These are phyloP conservation scores for Centruroides vittatus DNA, from an alignment of 1,140 invertebrate genomes.

Conservation along the genomic window DNA sequence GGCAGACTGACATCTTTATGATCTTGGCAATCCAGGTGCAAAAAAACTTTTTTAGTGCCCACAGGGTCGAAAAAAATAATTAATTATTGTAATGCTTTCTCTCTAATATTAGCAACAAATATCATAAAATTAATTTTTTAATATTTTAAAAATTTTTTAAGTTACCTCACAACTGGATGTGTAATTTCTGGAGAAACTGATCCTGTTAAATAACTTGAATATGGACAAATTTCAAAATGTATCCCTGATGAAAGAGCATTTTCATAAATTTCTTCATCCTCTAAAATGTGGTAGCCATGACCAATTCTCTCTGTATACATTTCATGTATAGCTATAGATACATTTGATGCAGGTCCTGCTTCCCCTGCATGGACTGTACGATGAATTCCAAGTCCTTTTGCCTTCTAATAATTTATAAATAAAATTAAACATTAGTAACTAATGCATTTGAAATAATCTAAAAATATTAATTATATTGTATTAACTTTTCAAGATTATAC, in stretches of 20 bases:
- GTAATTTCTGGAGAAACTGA: slow-evolving; percentile 26
- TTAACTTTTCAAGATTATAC: too few relatives aligned
- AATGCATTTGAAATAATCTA: too few relatives aligned
- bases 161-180: slow-evolving; percentile 29
- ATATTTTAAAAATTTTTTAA: not conserved
- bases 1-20: too few relatives aligned
- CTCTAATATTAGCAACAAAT: too few relatives aligned
- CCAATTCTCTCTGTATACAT: slow-evolving; percentile 41
- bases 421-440: too few relatives aligned
- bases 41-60: too few relatives aligned
- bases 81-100: too few relatives aligned
- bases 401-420: slow-evolving; percentile 25
- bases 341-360: slow-evolving; percentile 31
- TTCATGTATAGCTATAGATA: slow-evolving; percentile 34
- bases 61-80: too few relatives aligned
- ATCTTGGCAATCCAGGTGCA: too few relatives aligned
- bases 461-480: too few relatives aligned
- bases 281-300: slow-evolving; percentile 42
- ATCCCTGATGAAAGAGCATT: slow-evolving; percentile 24
- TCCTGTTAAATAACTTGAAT: slow-evolving; percentile 41
- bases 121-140: too few relatives aligned
- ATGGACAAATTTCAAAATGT: slow-evolving; percentile 43
- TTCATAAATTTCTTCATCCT: slow-evolving; percentile 35
- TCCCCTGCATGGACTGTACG: slow-evolving; percentile 46
- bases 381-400: slow-evolving; percentile 32